A percentile compares a stretch with the other conserved stretches of the same genome.
Evolutionary conservation across 92 coral and sea anemone genomes (phyloP).

Genomic region (Porites evermanni): DNA sequence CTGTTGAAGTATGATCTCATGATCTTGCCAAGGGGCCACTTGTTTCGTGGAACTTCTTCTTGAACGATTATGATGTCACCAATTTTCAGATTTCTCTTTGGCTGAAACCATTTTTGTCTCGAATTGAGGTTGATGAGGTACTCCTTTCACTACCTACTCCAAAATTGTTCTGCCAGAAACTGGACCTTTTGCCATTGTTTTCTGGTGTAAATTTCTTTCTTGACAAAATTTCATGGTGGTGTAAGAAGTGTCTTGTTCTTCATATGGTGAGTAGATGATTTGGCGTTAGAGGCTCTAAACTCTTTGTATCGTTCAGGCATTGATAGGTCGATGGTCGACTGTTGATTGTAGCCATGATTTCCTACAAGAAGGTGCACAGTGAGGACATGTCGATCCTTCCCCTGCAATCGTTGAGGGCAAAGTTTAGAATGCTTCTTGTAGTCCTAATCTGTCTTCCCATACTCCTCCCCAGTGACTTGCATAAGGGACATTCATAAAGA

Average conservation of each 20-base stretch:
- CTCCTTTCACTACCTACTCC: conserved; percentile 26
- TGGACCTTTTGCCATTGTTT: conserved; percentile 26
- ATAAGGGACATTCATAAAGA: conserved; percentile 8
- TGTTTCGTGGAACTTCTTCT: too few species aligned
- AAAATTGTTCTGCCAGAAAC: background rate
- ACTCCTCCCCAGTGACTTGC: conserved; percentile 36
- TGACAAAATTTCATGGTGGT: conserved; percentile 6
- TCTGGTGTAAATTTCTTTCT: conserved; percentile 9
- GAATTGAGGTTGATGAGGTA: background rate
- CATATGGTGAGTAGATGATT: conserved; percentile 18
- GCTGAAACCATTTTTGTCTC: too few species aligned
- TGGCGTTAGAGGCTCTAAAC: background rate
- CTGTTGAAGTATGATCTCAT: too few species aligned
- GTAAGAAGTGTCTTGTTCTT: conserved; percentile 21
- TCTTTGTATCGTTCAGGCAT: too few species aligned
- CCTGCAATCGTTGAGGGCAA: background rate
- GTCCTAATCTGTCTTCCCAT: conserved; percentile 29
- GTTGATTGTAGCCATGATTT: background rate
- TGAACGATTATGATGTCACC: too few species aligned
- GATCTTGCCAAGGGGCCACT: too few species aligned
- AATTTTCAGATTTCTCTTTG: too few species aligned
- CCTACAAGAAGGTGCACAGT: conserved; percentile 26
- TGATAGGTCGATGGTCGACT: too few species aligned
- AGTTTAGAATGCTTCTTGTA: conserved; percentile 16
- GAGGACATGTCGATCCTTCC: conserved; percentile 5